Base-by-base conservation (phyloP, 92 coral and sea anemone genomes). In the Paragorgia papillata region DNA sequence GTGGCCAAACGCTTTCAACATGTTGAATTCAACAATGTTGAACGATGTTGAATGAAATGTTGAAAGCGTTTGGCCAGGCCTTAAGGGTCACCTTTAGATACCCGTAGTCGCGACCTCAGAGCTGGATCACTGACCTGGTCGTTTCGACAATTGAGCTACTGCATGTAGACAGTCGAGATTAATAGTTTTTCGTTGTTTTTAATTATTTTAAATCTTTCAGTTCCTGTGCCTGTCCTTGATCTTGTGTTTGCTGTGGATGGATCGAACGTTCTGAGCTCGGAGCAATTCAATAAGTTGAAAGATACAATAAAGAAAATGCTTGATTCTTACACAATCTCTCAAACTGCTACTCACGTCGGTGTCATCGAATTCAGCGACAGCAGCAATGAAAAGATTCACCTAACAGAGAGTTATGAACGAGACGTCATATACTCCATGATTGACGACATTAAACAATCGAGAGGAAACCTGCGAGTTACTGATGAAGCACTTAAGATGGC, bases 201-300 rank as follows among this genome's bases (percentile, higher is more conserved):
- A n/a, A n/a, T n/a, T n/a, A n/a, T n/a, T n/a, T n/a, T n/a, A n/a
- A n/a, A n/a, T n/a, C 51, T 19, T 32, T 24, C 50, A 57, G 57
- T 81, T 27, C 49, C 69, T 30, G 77, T 80, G 9, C 88, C 89
- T 12, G 91, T 71, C 7, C 68, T 92, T 78, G 97, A 92, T 76
- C 74, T 92, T 55, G 80, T 85, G 14, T 90, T 92, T 79, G 96
- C 93, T 9, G 74, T 92, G 66, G 97, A 92, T 73, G 86, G 92
- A 0, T 90, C 97, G 3, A 81, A 88, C 61, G 85, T 76, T 19
- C 70, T 90, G 18, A 29, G 89, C 9, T 62, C 68, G 43, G 79
- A 73, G 0, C 84, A 70, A 55, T 90, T 88, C 39, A 34, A 70
- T 3, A 68, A 80, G 43, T 80, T 90, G 82, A 88, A 85, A 64